These are phyloP conservation scores for Procavia capensis DNA, from an alignment of 2,113 vertebrate genomes.

Conservation along the genomic window DNA sequence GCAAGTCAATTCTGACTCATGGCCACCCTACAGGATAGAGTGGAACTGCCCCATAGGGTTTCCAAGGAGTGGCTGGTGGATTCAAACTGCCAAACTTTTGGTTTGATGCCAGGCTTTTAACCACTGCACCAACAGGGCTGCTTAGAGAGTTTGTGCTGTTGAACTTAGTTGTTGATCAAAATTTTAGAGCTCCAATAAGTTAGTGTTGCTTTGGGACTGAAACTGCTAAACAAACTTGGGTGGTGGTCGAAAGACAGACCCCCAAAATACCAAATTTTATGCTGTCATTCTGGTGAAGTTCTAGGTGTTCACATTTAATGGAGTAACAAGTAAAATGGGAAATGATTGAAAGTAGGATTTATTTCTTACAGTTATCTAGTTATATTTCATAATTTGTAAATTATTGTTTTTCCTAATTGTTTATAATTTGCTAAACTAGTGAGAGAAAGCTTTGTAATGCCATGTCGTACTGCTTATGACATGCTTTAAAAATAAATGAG, in stretches of 20 bases:
- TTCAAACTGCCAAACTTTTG: too few species aligned
- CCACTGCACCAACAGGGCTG: too few species aligned
- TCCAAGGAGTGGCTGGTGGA: too few species aligned
- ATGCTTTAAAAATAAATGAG: conserved; percentile 48
- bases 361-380: conserved; percentile 15
- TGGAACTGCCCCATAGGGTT: too few species aligned
- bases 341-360: conserved; percentile 39
- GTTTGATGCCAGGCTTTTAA: too few species aligned
- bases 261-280: conserved; percentile 39
- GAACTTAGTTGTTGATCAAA: conserved; percentile 18
- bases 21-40: too few species aligned
- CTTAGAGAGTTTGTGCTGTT: conserved; percentile 31
- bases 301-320: conserved; percentile 43
- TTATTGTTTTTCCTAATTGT: not conserved
- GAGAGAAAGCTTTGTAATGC: not conserved
- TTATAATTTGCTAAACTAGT: conserved; percentile 50
- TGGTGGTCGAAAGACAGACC: conserved; percentile 2
- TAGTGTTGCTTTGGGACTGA: conserved; percentile 17
- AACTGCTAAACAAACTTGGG: conserved; percentile 6
- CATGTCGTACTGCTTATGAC: conserved; percentile 17
- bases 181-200: conserved; percentile 32
- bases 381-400: conserved; percentile 44
- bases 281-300: not conserved
- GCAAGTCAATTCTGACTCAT: too few species aligned
- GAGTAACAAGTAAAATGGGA: conserved; percentile 36